These are phyloP conservation scores for Holothuria glaberrima DNA, from an alignment of 35 echinoderm and acorn worm species.

Conservation along the genomic window DNA sequence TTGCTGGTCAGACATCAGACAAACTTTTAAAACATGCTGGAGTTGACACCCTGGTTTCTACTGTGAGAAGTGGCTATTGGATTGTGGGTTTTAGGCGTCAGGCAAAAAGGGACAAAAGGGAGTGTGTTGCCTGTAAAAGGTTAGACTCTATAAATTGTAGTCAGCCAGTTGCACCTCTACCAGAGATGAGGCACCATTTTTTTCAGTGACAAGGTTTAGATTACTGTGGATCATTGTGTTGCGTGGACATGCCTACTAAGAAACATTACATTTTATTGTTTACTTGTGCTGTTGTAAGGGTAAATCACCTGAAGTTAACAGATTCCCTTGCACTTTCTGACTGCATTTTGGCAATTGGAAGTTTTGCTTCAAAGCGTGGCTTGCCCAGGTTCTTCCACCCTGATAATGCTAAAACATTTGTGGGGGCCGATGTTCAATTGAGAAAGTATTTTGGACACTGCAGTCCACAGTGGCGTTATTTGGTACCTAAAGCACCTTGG, in stretches of 20 bases:
- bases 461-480: too few relatives aligned
- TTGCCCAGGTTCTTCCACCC: background rate
- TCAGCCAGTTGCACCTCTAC: background rate
- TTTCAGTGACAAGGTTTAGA: slow-evolving; percentile 27
- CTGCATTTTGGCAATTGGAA: background rate
- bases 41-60: too few relatives aligned
- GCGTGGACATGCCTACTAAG: background rate
- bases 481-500: too few relatives aligned
- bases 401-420: too few relatives aligned
- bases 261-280: slow-evolving; percentile 41
- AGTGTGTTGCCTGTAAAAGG: slow-evolving; percentile 12
- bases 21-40: slow-evolving; percentile 35
- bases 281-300: too few relatives aligned
- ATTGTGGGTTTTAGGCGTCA: slow-evolving; percentile 10
- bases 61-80: too few relatives aligned
- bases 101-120: slow-evolving; percentile 19
- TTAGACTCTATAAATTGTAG: slow-evolving; percentile 14
- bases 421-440: too few relatives aligned
- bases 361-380: background rate
- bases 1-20: slow-evolving; percentile 3
- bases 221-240: slow-evolving; percentile 30
- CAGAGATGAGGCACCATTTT: slow-evolving; percentile 26
- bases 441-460: too few relatives aligned
- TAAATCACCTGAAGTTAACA: too few relatives aligned
- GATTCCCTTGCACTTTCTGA: slow-evolving; percentile 1